phyloP scores from a whole-genome alignment of 2,113 vertebrate species.

The Otocyon megalotis region DNA sequence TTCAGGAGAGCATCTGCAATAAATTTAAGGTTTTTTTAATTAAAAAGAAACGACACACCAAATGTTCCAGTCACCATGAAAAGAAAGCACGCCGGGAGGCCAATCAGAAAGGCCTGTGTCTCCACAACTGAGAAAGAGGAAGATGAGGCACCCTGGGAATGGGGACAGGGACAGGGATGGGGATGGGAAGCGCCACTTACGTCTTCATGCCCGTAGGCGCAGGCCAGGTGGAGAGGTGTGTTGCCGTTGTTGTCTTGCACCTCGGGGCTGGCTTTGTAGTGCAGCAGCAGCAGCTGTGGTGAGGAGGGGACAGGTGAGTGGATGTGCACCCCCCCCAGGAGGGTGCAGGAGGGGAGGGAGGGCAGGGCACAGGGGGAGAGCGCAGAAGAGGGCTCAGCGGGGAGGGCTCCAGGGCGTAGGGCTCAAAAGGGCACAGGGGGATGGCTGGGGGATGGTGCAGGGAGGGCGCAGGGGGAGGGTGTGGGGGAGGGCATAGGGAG shows the following conservation, averaged over 20 bases:
- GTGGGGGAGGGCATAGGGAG: too few species aligned
- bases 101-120: fast-evolving
- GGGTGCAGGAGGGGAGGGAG: too few species aligned
- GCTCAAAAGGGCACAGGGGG: too few species aligned
- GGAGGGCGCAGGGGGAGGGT: too few species aligned
- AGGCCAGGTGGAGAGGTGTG: constrained; percentile 96
- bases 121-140: fast-evolving
- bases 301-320: constrained; percentile 54
- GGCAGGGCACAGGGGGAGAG: too few species aligned
- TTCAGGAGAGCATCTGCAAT: background rate
- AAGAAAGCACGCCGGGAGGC: background rate
- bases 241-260: constrained; percentile 96
- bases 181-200: constrained; percentile 84
- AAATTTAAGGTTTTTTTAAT: constrained; percentile 12
- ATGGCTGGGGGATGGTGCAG: too few species aligned
- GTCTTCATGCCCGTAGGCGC: constrained; percentile 96
- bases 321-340: too few species aligned
- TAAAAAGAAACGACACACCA: constrained; percentile 66
- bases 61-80: background rate
- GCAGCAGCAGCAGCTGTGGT: constrained; percentile 94
- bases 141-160: fast-evolving
- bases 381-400: too few species aligned
- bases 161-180: too few species aligned
- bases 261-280: constrained; percentile 94
- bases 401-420: too few species aligned